Conservation (phyloP, 92 coral and sea anemone genomes). For the Micromussa lordhowensis region DNA sequence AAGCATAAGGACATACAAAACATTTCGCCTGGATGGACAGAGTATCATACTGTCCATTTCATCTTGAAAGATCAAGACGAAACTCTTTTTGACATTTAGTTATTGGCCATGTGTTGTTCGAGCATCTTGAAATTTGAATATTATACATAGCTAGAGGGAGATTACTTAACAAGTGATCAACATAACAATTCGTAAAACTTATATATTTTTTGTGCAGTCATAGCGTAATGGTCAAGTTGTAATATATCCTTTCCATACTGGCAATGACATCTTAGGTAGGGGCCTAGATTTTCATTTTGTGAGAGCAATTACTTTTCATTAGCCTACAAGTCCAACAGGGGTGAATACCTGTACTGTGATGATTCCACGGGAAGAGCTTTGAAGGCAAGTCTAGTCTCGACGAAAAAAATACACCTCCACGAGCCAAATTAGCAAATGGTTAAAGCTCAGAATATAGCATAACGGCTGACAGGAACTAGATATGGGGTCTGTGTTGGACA, state of each 20-base stretch:
- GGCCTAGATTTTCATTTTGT: background rate
- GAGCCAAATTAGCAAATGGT: no score
- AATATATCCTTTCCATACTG: no score
- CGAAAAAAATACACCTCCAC: no score
- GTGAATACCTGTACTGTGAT: no score
- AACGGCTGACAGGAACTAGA: no score
- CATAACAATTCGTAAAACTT: background rate
- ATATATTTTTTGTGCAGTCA: background rate
- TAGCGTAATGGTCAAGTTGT: no score
- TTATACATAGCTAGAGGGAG: background rate
- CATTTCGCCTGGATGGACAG: background rate
- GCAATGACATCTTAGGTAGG: background rate
- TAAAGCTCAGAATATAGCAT: no score
- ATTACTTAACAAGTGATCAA: no score
- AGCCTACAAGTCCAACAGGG: background rate
- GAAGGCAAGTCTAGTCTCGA: no score
- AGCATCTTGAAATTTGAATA: background rate
- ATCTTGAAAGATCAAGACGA: background rate
- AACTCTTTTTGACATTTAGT: background rate
- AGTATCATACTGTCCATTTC: background rate
- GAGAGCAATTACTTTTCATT: no score
- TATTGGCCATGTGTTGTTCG: background rate
- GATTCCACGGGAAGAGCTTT: no score
- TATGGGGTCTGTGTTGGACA: no score
- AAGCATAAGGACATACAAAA: background rate